Percentiles rank a stretch among this genome's conserved stretches.
phyloP scores from a whole-genome alignment of 2,797 vertebrate genomes.

The Falco novaeseelandiae region DNA sequence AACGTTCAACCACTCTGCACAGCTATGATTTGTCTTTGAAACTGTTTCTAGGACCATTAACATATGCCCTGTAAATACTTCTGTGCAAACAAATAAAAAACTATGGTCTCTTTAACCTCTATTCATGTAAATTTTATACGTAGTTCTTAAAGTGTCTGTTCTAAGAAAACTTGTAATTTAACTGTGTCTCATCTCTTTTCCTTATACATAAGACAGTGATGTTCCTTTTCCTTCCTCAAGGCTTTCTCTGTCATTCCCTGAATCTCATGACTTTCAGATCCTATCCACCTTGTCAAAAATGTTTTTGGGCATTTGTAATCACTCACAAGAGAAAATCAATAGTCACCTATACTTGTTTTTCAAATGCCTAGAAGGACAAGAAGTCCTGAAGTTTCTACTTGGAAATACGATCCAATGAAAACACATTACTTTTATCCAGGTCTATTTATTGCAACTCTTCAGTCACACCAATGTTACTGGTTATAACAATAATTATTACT shows the following conservation, averaged over 20 bases:
- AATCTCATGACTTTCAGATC: not conserved
- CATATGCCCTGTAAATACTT: not conserved
- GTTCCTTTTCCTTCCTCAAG: not conserved
- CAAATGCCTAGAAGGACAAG: not conserved
- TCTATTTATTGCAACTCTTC: not conserved
- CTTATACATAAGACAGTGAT: not conserved
- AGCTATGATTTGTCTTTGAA: not conserved
- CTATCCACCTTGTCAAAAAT: not conserved
- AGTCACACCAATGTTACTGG: not conserved
- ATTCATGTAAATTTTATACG: not conserved
- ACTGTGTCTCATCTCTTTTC: not conserved
- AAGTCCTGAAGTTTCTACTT: not conserved
- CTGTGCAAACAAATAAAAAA: not conserved
- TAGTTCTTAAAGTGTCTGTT: not conserved
- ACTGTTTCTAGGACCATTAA: not conserved
- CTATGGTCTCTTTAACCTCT: not conserved
- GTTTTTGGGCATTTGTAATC: conserved; percentile 3
- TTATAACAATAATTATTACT: not conserved
- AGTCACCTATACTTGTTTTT: not conserved
- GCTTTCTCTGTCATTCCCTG: not conserved
- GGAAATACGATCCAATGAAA: not conserved
- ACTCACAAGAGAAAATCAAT: not conserved
- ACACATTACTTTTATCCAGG: not conserved
- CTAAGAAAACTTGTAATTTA: not conserved
- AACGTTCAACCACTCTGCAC: not conserved